Conservation (phyloP, 2,113 vertebrate genomes). For the Anarrhichthys ocellatus region DNA sequence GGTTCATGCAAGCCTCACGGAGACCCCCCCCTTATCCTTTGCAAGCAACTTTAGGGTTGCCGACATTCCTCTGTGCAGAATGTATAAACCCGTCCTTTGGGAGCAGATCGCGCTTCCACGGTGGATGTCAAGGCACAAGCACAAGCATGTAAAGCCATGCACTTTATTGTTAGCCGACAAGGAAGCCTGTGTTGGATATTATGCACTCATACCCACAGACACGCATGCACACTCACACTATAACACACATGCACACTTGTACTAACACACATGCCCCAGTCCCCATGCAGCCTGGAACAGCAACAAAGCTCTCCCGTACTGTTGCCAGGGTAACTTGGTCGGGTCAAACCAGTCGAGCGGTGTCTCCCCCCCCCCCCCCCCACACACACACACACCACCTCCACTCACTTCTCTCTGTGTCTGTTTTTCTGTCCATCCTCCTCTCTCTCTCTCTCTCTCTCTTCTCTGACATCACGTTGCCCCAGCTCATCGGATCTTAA, state of each 20-base stretch:
- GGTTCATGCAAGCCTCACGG: constrained; percentile 56
- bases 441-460: constrained; percentile 17
- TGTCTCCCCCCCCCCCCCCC: constrained; percentile 44
- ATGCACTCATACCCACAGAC: constrained; percentile 39
- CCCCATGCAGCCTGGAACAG: constrained; percentile 66
- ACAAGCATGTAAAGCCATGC: constrained; percentile 47
- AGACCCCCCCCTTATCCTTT: constrained; percentile 38
- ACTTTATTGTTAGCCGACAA: constrained; percentile 53
- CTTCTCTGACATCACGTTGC: constrained; percentile 10
- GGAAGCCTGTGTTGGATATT: constrained; percentile 67
- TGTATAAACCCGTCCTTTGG: constrained; percentile 64
- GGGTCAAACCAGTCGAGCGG: constrained; percentile 72
- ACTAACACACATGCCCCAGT: constrained; percentile 25
- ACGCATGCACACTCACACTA: not conserved
- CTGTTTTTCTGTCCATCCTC: constrained; percentile 40
- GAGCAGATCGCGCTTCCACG: constrained; percentile 52
- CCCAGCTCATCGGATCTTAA: constrained; percentile 25
- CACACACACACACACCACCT: not conserved
- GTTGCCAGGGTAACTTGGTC: constrained; percentile 77
- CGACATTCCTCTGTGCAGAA: constrained; percentile 67
- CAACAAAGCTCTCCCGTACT: constrained; percentile 70
- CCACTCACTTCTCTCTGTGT: constrained; percentile 18
- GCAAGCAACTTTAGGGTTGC: constrained; percentile 53
- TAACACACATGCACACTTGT: not conserved
- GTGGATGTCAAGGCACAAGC: constrained; percentile 55